A percentile compares a stretch with the other conserved stretches of the same genome.
These are phyloP conservation scores for Gallinago nigripennis DNA, from an alignment of 2,797 vertebrate species.

Conservation along the genomic window DNA sequence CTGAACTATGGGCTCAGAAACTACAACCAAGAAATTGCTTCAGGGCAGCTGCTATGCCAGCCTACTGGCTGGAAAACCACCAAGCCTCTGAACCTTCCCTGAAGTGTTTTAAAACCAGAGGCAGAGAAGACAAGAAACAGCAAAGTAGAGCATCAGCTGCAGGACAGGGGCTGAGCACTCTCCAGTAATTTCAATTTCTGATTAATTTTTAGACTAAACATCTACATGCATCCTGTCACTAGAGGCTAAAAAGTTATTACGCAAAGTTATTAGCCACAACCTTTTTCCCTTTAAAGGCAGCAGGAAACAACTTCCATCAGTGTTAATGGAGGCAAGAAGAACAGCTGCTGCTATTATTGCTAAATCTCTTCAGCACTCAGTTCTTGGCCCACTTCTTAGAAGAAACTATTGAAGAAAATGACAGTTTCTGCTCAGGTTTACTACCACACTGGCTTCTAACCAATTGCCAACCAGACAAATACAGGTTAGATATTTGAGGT, in stretches of 20 bases:
- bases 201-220: not conserved
- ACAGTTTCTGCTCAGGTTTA: not conserved
- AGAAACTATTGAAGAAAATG: not conserved
- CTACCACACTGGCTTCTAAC: not conserved
- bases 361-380: not conserved
- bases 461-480: not conserved
- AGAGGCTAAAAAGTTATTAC: not conserved
- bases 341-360: not conserved
- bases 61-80: not conserved
- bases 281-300: not conserved
- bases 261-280: not conserved
- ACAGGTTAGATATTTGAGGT: not conserved
- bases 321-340: not conserved
- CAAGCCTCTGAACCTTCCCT: not conserved
- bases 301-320: not conserved
- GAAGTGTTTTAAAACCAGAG: not conserved
- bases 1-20: not conserved
- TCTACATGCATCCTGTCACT: not conserved
- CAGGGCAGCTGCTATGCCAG: not conserved
- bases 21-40: not conserved
- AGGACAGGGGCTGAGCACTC: not conserved
- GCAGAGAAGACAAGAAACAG: not conserved
- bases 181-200: not conserved
- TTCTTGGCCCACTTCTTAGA: not conserved
- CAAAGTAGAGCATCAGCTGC: not conserved